Conservation (phyloP, 2,888 invertebrate species). For the Xanthia icteritia region DNA sequence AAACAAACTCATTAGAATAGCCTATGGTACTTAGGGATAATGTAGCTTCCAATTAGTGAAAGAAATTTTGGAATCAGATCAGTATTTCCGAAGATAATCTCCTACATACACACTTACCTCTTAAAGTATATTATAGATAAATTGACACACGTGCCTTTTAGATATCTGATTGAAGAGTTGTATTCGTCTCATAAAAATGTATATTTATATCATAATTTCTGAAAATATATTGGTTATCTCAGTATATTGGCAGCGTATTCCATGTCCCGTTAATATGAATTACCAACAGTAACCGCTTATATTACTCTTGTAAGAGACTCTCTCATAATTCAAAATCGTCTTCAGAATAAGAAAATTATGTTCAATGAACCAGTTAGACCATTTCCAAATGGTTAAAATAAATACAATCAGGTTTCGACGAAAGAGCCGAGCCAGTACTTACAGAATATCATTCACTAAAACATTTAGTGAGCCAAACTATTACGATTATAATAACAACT, state of each 20-base stretch:
- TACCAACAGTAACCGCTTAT: neutral
- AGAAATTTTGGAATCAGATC: neutral
- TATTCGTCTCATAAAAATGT: neutral
- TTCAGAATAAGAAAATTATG: neutral
- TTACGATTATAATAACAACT: constrained; percentile 26
- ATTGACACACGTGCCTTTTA: too few relatives aligned
- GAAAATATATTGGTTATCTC: neutral
- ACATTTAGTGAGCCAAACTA: constrained; percentile 1
- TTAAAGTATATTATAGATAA: neutral
- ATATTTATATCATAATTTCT: neutral
- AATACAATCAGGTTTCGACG: neutral
- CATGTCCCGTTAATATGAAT: neutral
- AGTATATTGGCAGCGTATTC: neutral
- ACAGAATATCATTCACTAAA: neutral
- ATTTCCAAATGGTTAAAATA: neutral
- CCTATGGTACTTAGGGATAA: neutral
- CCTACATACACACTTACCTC: neutral
- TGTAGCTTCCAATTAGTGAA: neutral
- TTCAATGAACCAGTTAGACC: neutral
- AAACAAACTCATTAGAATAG: too few relatives aligned
- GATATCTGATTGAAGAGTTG: neutral
- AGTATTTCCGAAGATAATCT: neutral
- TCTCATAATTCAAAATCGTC: neutral
- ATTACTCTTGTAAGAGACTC: neutral
- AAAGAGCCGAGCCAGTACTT: neutral